These are phyloP conservation scores for Callipepla squamata DNA, from an alignment of 2,113 vertebrate genomes.

Conservation along the genomic window DNA sequence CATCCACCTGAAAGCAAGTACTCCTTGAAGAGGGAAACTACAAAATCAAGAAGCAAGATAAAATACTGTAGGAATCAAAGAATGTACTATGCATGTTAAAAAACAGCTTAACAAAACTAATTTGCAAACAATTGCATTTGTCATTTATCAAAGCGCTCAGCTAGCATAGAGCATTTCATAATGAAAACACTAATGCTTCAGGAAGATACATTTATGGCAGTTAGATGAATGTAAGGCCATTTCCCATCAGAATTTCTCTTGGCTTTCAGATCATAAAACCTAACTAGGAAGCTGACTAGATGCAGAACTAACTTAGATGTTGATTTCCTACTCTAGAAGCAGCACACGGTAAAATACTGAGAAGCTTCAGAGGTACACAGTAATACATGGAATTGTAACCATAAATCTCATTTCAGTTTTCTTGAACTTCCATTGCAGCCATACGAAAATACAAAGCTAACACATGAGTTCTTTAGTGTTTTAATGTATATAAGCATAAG, in stretches of 20 bases:
- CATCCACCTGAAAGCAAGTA: slow-evolving; percentile 45
- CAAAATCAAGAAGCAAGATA: slow-evolving; percentile 66
- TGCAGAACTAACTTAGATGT: not conserved
- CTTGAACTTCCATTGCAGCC: not conserved
- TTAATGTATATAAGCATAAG: not conserved
- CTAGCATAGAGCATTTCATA: not conserved
- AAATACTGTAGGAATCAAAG: slow-evolving; percentile 73
- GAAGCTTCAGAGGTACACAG: not conserved
- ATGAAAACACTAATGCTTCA: slow-evolving; percentile 3
- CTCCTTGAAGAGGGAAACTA: slow-evolving; percentile 65
- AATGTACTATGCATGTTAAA: slow-evolving; percentile 63
- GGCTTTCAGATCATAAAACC: not conserved
- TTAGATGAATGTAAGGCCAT: not conserved
- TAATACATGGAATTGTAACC: not conserved
- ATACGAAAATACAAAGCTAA: not conserved
- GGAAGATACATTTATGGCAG: rapidly evolving
- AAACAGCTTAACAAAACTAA: slow-evolving; percentile 60
- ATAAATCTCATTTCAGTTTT: not conserved
- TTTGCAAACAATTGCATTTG: slow-evolving; percentile 50
- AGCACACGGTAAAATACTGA: not conserved
- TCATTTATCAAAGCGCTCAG: slow-evolving; percentile 47
- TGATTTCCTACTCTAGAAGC: not conserved
- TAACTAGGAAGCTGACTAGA: not conserved
- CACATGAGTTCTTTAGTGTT: not conserved
- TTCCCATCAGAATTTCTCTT: not conserved